phyloP scores from a whole-genome alignment of 2,797 vertebrate species.

The Pitangus sulphuratus region DNA sequence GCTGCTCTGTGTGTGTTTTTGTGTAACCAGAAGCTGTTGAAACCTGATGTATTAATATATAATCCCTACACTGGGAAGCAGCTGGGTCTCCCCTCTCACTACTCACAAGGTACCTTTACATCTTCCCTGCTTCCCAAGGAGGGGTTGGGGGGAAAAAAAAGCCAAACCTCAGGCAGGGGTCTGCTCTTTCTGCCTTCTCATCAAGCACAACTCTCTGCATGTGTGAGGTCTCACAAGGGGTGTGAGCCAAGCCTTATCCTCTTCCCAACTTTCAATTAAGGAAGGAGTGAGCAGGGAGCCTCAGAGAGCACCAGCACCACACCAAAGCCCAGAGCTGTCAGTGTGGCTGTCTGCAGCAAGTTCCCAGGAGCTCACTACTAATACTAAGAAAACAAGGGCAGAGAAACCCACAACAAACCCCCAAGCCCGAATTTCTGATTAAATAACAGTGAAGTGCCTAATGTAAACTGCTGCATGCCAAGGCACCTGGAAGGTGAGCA shows the following conservation, averaged over 20 bases:
- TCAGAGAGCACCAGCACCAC: background rate
- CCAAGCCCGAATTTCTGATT: background rate
- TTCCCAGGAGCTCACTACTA: background rate
- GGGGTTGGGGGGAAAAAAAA: background rate
- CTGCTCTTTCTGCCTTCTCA: background rate
- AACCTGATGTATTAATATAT: conserved; percentile 39
- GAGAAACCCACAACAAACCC: background rate
- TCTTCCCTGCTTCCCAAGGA: background rate
- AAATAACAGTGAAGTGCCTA: background rate
- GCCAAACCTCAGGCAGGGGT: background rate
- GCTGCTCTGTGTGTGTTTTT: background rate
- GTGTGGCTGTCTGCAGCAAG: background rate
- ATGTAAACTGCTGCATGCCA: background rate
- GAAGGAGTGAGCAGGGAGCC: background rate
- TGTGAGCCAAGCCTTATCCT: conserved; percentile 12
- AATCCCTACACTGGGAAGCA: background rate
- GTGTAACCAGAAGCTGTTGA: background rate
- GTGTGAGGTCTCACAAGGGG: background rate
- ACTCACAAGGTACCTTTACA: background rate
- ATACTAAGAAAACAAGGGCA: background rate
- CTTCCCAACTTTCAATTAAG: conserved; percentile 42
- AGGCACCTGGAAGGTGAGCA: background rate
- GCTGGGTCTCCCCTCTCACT: background rate
- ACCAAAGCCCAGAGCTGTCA: conserved; percentile 22
- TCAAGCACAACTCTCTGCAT: background rate